These are phyloP conservation scores for Laticauda colubrina DNA, from an alignment of 2,113 vertebrate genomes.

Conservation along the genomic window DNA sequence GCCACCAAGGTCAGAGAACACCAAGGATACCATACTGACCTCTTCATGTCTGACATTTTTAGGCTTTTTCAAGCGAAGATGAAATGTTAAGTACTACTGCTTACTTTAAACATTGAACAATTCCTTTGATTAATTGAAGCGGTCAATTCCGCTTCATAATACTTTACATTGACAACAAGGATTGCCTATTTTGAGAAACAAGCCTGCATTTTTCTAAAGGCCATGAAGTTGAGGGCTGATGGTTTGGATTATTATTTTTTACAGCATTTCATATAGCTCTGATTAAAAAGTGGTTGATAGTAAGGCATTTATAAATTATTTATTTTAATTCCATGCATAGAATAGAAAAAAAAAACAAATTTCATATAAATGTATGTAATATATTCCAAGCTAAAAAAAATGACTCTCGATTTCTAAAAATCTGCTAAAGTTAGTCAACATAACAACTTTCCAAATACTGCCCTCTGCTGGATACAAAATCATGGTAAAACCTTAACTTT, in stretches of 20 bases:
- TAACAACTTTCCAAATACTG: not conserved
- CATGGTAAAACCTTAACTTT: not conserved
- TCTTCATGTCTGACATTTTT: not conserved
- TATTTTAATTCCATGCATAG: not conserved
- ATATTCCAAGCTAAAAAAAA: not conserved
- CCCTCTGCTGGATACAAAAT: not conserved
- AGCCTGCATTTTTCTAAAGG: not conserved
- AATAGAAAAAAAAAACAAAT: not conserved
- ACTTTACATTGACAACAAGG: not conserved
- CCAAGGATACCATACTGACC: not conserved
- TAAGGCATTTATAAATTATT: not conserved
- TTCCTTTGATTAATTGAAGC: not conserved
- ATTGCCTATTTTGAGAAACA: not conserved
- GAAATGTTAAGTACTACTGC: not conserved
- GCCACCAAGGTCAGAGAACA: not conserved
- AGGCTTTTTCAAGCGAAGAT: not conserved
- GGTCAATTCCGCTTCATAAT: not conserved
- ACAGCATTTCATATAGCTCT: not conserved
- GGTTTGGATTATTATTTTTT: not conserved
- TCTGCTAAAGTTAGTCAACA: not conserved
- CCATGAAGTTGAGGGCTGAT: not conserved
- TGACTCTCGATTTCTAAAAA: not conserved
- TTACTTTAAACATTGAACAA: not conserved
- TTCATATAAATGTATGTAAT: not conserved
- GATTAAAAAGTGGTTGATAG: not conserved